These are phyloP conservation scores for Exocentrus adspersus DNA, from an alignment of 2,888 invertebrate genomes.

Conservation along the genomic window DNA sequence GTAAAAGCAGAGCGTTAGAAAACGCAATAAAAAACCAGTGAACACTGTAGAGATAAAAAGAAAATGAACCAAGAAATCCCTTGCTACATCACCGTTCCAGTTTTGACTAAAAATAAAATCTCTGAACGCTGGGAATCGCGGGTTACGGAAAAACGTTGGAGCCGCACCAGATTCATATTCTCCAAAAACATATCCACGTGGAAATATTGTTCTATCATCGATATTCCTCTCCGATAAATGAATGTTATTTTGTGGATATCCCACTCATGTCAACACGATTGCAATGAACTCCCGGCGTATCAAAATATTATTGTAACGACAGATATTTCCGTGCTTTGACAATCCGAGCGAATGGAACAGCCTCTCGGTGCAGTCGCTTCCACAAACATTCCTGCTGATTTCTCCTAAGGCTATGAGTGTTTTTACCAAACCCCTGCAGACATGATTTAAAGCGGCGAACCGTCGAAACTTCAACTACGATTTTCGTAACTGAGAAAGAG, in stretches of 20 bases:
- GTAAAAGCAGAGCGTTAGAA: no score
- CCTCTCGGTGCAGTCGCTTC: conserved; percentile 44
- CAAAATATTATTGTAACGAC: conserved; percentile 41
- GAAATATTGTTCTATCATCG: conserved; percentile 5
- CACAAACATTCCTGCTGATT: conserved; percentile 48
- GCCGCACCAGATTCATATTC: not conserved
- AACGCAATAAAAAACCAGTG: no score
- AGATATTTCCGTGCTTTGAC: conserved; percentile 33
- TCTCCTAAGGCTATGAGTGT: conserved; percentile 43
- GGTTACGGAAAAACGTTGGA: not conserved
- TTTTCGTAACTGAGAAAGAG: no score
- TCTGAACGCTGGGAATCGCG: no score
- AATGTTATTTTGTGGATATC: conserved; percentile 2
- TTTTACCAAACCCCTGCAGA: not conserved
- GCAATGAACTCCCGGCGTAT: conserved; percentile 24
- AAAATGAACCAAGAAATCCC: no score
- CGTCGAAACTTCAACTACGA: no score
- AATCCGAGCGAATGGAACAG: conserved; percentile 17
- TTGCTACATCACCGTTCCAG: no score
- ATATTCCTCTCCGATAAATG: conserved; percentile 1
- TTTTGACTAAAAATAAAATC: no score
- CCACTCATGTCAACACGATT: conserved; percentile 15
- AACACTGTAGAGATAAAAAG: no score
- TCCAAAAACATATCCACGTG: not conserved
- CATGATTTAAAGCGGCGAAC: not conserved